These are phyloP conservation scores for Denticeps clupeoides DNA, from an alignment of 2,797 vertebrate species.

Conservation along the genomic window DNA sequence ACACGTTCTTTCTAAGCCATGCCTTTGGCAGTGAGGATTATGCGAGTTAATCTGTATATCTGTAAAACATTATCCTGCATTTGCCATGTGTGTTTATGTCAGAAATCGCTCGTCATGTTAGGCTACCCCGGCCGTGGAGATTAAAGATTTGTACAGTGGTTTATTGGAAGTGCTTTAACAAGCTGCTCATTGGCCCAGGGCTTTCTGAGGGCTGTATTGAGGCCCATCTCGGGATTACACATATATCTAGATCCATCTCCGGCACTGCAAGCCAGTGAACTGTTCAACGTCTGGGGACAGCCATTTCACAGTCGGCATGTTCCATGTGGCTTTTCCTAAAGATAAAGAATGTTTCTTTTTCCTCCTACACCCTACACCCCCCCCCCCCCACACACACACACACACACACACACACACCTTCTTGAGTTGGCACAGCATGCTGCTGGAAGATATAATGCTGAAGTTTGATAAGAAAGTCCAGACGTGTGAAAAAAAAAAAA, in stretches of 20 bases:
- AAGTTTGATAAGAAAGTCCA: constrained; percentile 35
- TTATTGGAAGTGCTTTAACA: constrained; percentile 59
- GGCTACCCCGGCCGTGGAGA: constrained; percentile 54
- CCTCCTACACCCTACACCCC: neutral
- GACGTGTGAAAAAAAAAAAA: constrained; percentile 22
- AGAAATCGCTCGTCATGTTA: constrained; percentile 46
- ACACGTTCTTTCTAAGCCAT: constrained; percentile 40
- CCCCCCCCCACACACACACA: too few species aligned
- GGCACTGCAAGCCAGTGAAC: constrained; percentile 47
- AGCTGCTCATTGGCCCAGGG: constrained; percentile 42
- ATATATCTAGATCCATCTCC: constrained; percentile 52
- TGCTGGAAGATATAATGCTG: constrained; percentile 34
- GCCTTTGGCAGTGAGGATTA: constrained; percentile 58
- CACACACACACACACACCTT: neutral
- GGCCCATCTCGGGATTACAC: constrained; percentile 63
- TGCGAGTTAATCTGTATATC: constrained; percentile 61
- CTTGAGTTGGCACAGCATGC: constrained; percentile 31
- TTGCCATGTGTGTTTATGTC: constrained; percentile 49
- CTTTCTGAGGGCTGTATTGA: constrained; percentile 42
- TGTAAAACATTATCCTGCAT: constrained; percentile 59
- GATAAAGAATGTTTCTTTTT: constrained; percentile 38
- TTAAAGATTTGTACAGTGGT: constrained; percentile 54
- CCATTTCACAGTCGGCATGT: constrained; percentile 55
- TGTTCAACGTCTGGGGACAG: constrained; percentile 51
- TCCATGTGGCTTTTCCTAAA: constrained; percentile 39